phyloP scores from a whole-genome alignment of 37 sponge, comb jelly and placozoan species.

The Petrosia ficiformis region DNA sequence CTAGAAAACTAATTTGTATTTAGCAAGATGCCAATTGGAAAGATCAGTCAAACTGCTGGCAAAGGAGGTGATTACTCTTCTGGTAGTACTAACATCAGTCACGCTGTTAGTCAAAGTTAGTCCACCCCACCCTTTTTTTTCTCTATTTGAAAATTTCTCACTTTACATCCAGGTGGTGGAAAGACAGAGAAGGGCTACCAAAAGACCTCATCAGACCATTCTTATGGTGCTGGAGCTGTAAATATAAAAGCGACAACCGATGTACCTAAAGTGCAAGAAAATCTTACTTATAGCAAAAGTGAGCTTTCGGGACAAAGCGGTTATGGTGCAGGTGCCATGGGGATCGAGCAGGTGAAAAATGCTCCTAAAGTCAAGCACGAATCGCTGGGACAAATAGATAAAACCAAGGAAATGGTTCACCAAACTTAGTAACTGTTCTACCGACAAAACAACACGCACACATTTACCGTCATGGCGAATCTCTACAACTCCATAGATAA shows the following conservation, averaged over 20 bases:
- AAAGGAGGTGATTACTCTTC: constrained; percentile 88
- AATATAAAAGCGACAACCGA: constrained; percentile 60
- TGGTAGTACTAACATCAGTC: constrained; percentile 52
- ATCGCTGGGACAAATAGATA: constrained; percentile 79
- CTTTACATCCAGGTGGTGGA: constrained; percentile 21
- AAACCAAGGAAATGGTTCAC: constrained; percentile 52
- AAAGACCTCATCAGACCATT: constrained; percentile 55
- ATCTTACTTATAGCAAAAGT: constrained; percentile 47
- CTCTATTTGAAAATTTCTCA: background rate
- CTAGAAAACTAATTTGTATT: too few relatives aligned
- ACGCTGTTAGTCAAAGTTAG: constrained; percentile 49
- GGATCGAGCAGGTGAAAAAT: constrained; percentile 55
- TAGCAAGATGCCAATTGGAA: constrained; percentile 89
- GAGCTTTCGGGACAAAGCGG: constrained; percentile 60
- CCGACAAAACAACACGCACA: too few relatives aligned
- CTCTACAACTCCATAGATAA: too few relatives aligned
- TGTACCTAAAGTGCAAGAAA: constrained; percentile 71
- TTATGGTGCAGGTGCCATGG: constrained; percentile 75
- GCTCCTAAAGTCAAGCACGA: constrained; percentile 84
- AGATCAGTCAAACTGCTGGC: constrained; percentile 50
- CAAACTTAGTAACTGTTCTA: background rate
- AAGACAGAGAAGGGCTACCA: constrained; percentile 52
- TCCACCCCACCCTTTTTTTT: background rate
- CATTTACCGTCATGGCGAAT: too few relatives aligned
- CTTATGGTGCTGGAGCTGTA: constrained; percentile 80